Conservation (phyloP, 1,140 invertebrate genomes). For the Drosophila dunni region DNA sequence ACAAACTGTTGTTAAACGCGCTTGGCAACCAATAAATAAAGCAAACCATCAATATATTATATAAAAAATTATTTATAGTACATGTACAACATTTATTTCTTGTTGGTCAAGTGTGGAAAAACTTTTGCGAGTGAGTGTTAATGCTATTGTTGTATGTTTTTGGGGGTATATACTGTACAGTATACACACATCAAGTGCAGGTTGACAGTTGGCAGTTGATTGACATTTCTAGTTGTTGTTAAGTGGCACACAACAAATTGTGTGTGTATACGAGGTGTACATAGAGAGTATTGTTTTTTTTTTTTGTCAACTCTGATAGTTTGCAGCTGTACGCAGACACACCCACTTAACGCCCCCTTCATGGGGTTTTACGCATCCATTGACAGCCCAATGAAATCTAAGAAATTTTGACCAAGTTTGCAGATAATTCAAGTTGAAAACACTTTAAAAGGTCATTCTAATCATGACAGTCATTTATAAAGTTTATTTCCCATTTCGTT, state of each 20-base stretch:
- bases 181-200: conserved; percentile 54
- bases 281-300: conserved; percentile 23
- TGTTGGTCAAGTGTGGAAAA: conserved; percentile 54
- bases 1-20: conserved; percentile 34
- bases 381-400: conserved; percentile 8
- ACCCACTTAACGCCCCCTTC: conserved; percentile 12
- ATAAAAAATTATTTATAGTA: conserved; percentile 7
- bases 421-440: conserved; percentile 41
- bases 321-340: conserved; percentile 9
- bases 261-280: conserved; percentile 18
- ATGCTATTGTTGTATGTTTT: conserved; percentile 32
- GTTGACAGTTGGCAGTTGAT: conserved; percentile 72
- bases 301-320: conserved; percentile 17
- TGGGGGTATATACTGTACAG: conserved; percentile 8
- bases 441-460: conserved; percentile 52
- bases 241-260: conserved; percentile 62
- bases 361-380: conserved; percentile 3
- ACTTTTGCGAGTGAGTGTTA: conserved; percentile 36
- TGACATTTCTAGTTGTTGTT: conserved; percentile 77
- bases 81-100: neutral
- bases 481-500: conserved; percentile 5
- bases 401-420: conserved; percentile 4
- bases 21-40: conserved; percentile 59
- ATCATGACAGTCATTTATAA: conserved; percentile 3
- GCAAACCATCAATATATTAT: conserved; percentile 28